phyloP scores from a whole-genome alignment of 2,113 vertebrate species.

The Eulacestoma nigropectus region DNA sequence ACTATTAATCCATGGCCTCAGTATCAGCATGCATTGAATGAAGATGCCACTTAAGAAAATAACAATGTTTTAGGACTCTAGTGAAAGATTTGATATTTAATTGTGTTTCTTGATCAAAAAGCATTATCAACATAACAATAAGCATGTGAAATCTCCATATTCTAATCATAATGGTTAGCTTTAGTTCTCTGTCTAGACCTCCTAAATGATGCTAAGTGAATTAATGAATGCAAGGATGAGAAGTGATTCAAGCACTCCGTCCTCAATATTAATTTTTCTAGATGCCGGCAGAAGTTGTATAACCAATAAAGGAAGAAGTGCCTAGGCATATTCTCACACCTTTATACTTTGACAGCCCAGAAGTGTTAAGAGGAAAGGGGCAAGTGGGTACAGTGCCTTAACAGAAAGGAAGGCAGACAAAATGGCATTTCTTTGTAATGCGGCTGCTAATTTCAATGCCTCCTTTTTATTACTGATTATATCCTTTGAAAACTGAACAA shows the following conservation, averaged over 20 bases:
- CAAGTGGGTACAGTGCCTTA: not conserved
- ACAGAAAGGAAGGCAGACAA: not conserved
- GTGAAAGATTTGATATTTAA: not conserved
- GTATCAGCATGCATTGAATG: not conserved
- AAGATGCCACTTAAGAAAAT: not conserved
- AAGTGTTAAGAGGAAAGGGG: not conserved
- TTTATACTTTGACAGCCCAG: not conserved
- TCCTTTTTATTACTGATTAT: slow-evolving; percentile 9
- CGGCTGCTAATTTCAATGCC: not conserved
- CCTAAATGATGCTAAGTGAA: not conserved
- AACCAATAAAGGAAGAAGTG: not conserved
- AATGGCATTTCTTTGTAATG: not conserved
- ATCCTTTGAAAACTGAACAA: slow-evolving; percentile 7
- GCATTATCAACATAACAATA: not conserved
- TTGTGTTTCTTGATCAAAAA: not conserved
- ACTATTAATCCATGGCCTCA: not conserved
- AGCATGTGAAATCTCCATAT: not conserved
- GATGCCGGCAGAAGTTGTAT: not conserved
- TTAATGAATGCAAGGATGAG: not conserved
- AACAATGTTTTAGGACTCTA: not conserved
- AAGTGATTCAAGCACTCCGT: not conserved
- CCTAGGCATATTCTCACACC: not conserved
- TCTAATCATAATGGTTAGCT: not conserved
- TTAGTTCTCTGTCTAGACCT: not conserved
- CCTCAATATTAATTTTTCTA: not conserved